Conservation (phyloP, 2,113 vertebrate genomes). For the Bos indicus region DNA sequence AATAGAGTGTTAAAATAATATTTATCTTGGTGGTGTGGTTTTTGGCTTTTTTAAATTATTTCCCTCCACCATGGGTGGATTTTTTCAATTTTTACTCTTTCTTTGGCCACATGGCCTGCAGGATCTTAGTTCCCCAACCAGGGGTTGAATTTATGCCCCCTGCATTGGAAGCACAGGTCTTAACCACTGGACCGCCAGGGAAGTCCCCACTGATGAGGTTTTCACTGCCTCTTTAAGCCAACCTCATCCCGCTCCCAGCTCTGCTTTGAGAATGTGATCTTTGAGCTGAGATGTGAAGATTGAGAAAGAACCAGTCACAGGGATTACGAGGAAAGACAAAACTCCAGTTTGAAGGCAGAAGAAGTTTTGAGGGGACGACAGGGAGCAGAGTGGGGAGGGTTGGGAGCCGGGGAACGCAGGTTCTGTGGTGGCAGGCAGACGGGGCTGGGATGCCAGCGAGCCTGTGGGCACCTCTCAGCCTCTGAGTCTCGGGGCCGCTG, state of each 20-base stretch:
- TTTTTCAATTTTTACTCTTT: not conserved
- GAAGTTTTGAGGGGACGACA: not conserved
- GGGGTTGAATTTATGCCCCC: not conserved
- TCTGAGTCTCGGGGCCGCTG: no score
- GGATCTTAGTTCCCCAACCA: not conserved
- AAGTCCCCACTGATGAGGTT: not conserved
- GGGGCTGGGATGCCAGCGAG: not conserved
- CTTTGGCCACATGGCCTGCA: not conserved
- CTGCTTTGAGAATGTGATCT: not conserved
- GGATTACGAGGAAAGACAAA: not conserved
- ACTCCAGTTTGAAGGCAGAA: not conserved
- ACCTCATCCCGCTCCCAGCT: not conserved
- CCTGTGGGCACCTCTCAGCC: not conserved
- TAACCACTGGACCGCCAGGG: not conserved
- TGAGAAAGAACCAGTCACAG: not conserved
- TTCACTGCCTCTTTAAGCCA: not conserved
- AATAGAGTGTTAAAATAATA: not conserved
- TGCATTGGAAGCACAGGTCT: not conserved
- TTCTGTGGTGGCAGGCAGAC: not conserved
- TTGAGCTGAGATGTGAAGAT: not conserved
- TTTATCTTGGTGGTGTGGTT: not conserved
- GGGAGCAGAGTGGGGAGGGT: not conserved
- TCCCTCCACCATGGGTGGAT: not conserved
- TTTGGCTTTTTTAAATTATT: not conserved
- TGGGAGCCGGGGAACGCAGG: not conserved